A percentile compares a stretch with the other conserved stretches of the same genome.
Evolutionary conservation across 2,113 vertebrate species (phyloP).

Genomic region (Leuciscus idus): DNA sequence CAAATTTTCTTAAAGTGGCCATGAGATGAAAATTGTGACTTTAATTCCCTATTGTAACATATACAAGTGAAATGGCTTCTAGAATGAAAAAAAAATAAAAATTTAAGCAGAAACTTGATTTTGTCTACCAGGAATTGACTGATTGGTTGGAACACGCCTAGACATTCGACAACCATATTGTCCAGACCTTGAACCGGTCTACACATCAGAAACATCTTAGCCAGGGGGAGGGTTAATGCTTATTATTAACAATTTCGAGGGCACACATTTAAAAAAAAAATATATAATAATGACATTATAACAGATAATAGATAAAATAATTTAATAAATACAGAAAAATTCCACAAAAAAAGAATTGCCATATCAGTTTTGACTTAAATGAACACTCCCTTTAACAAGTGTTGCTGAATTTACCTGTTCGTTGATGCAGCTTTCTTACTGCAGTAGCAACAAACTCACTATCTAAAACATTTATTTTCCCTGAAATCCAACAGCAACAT

Average conservation of each 20-base stretch:
- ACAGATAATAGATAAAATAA: not conserved
- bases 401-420: not conserved
- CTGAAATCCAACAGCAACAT: not conserved
- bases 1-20: not conserved
- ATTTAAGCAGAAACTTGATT: not conserved
- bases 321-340: not conserved
- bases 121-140: not conserved
- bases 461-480: not conserved
- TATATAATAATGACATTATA: not conserved
- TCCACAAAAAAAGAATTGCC: not conserved
- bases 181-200: not conserved
- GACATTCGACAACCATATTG: not conserved
- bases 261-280: not conserved
- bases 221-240: not conserved
- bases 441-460: not conserved
- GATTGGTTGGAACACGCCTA: not conserved
- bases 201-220: not conserved
- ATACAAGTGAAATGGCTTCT: not conserved
- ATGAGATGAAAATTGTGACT: not conserved
- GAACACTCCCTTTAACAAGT: not conserved
- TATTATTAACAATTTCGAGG: not conserved
- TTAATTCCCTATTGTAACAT: not conserved
- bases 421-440: not conserved
- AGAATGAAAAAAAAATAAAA: not conserved
- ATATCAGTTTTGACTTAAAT: not conserved